Conservation (phyloP, 2,113 vertebrate species). For the Myrmecobius fasciatus region DNA sequence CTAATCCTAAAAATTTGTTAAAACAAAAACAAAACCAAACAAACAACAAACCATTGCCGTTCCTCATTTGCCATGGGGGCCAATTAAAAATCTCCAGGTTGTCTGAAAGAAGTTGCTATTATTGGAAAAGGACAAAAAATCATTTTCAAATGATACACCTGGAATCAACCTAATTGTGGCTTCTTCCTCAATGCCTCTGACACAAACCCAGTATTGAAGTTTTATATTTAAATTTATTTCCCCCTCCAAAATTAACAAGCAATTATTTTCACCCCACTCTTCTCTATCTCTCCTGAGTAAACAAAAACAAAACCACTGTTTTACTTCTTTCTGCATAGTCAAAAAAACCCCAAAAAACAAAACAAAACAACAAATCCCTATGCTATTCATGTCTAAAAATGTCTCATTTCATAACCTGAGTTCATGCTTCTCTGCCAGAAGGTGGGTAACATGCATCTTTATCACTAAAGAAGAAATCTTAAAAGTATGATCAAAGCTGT, state of each 20-base stretch:
- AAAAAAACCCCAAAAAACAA: neutral
- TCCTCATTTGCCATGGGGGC: fast-evolving
- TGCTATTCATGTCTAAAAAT: neutral
- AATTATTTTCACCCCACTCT: neutral
- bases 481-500: neutral
- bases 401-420: neutral
- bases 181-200: neutral
- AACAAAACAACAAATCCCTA: neutral
- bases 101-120: neutral
- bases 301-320: neutral
- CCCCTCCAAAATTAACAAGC: neutral
- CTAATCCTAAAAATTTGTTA: neutral
- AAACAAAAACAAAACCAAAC: neutral
- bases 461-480: neutral
- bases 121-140: neutral
- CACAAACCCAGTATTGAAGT: neutral
- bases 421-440: neutral
- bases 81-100: neutral
- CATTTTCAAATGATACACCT: neutral
- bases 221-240: neutral
- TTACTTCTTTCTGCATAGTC: neutral
- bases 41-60: neutral
- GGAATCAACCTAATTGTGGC: neutral
- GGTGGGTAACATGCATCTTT: neutral
- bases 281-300: neutral